Evolutionary conservation across 1,140 invertebrate species (phyloP).

Genomic region (Cephus cinctus): DNA sequence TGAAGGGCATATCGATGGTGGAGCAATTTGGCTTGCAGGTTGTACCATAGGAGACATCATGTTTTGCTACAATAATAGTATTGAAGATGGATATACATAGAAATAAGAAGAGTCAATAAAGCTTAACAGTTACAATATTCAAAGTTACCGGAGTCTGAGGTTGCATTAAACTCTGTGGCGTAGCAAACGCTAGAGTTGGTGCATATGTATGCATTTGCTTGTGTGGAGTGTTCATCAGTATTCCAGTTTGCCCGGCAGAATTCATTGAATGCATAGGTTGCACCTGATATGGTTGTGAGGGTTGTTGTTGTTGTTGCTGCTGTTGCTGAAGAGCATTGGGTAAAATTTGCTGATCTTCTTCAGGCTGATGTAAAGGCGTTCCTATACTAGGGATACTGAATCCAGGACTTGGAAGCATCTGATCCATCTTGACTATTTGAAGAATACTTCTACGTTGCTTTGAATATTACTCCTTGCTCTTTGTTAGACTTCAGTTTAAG

Average conservation of each 20-base stretch:
- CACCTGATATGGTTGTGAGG: constrained; percentile 45
- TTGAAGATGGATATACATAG: constrained; percentile 18
- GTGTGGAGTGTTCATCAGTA: constrained; percentile 63
- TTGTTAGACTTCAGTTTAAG: too few species aligned
- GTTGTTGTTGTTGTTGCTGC: constrained; percentile 57
- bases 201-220: constrained; percentile 71
- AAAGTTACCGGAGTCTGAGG: constrained; percentile 79
- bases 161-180: constrained; percentile 77
- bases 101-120: constrained; percentile 12
- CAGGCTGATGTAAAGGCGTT: constrained; percentile 86
- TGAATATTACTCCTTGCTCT: too few species aligned
- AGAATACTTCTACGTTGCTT: too few species aligned
- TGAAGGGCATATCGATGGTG: constrained; percentile 67
- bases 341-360: constrained; percentile 85
- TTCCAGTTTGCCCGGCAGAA: constrained; percentile 49
- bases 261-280: constrained; percentile 63
- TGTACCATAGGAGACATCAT: constrained; percentile 81
- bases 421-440: constrained; percentile 78
- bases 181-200: constrained; percentile 63
- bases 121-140: background rate
- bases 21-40: constrained; percentile 58
- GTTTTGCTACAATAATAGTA: constrained; percentile 66
- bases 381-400: constrained; percentile 88
- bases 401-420: constrained; percentile 86
- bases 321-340: constrained; percentile 80